Percentiles rank a stretch among this genome's conserved stretches.
phyloP scores from a whole-genome alignment of 2,113 vertebrate genomes.

The Centropristis striata region DNA sequence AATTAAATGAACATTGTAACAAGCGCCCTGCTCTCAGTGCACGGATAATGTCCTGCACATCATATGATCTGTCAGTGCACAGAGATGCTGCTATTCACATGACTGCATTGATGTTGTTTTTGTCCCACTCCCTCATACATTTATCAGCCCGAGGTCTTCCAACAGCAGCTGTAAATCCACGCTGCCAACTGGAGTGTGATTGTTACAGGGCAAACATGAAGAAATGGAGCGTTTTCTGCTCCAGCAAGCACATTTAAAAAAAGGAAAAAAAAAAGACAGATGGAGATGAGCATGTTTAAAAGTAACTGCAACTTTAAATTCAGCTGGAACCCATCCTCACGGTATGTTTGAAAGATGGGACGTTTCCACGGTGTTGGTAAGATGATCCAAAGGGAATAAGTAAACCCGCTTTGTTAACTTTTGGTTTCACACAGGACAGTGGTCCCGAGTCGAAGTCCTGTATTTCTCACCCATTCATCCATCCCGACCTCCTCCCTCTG shows the following conservation, averaged over 20 bases:
- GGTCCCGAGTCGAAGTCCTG: too few relatives aligned
- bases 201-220: constrained; percentile 25
- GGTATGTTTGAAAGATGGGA: neutral
- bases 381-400: neutral
- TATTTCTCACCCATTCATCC: too few relatives aligned
- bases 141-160: constrained; percentile 25
- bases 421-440: too few relatives aligned
- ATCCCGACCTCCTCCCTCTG: too few relatives aligned
- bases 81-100: constrained; percentile 29
- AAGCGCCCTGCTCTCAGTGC: neutral
- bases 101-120: constrained; percentile 18
- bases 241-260: neutral
- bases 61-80: constrained; percentile 24
- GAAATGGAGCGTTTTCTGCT: neutral
- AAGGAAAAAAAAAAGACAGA: neutral
- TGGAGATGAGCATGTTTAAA: neutral
- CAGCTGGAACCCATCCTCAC: neutral
- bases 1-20: neutral
- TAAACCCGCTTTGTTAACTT: neutral
- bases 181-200: constrained; percentile 29
- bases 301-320: neutral
- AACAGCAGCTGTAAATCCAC: constrained; percentile 13
- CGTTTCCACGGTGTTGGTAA: neutral
- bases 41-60: neutral
- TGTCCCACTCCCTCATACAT: neutral